Evolutionary conservation across 2,888 invertebrate species (phyloP), one percentile per base, ranked within the genome.

Genomic region (Ferdinandea cuprea): DNA sequence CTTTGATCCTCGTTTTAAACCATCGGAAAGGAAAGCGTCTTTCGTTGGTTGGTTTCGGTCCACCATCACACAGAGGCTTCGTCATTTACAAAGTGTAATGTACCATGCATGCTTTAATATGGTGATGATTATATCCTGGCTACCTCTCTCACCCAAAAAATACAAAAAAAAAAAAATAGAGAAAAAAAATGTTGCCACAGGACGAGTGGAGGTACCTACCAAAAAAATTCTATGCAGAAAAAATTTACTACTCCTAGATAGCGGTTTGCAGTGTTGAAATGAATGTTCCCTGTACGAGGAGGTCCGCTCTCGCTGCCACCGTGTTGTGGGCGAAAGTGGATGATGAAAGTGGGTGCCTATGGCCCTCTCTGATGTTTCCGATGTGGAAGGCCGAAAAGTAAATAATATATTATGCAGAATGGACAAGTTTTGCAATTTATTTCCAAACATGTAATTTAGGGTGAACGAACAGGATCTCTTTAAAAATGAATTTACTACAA

Each of bases 71-170:
- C n/a, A 48, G 19, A 21, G 37, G 8, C 63, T 56, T 74, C 65
- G 61, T 78, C 83, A 73, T 83, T 83, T 78, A 78, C 54, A 78
- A 73, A 63, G 79, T 84, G 84, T 84, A 84, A 84, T 84, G 84
- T 84, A 84, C 79, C 84, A 84, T 84, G 84, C 79, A 84, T 74
- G 79, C 84, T 84, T 84, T 84, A 84, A 84, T 84, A 84, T 84
- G 84, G 79, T 84, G 84, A 84, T 79, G 84, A 84, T 84, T 84
- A 84, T 69, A 79, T 79, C 69, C 83, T 72, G 78, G 78, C 78
- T 54, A 65, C 76, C 80, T n/a, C n/a, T n/a, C n/a, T n/a, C n/a
- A n/a, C n/a, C n/a, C n/a, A n/a, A n/a, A n/a, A n/a, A n/a, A n/a
- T n/a, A n/a, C 69, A 37, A 76, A 61, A 68, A 72, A 68, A 46